Percentiles rank a stretch among this genome's conserved stretches.
Conservation (phyloP, 1,140 invertebrate species). For the Sitobion miscanthi region DNA sequence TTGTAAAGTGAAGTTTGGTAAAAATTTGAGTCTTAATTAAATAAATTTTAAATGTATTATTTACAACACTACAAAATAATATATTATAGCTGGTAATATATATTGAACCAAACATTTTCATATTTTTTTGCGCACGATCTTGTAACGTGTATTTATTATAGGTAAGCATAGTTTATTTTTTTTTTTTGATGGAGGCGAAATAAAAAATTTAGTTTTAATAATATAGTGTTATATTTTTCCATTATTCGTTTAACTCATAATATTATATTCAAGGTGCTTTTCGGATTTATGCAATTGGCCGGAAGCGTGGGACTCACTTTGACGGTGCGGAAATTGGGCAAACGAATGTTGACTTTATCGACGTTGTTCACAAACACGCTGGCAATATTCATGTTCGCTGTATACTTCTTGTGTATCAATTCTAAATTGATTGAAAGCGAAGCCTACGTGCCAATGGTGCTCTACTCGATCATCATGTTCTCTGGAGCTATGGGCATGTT, state of each 20-base stretch:
- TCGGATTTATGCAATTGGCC: slow-evolving; percentile 17
- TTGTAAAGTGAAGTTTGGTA: neutral
- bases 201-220: neutral
- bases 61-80: neutral
- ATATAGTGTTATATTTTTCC: neutral
- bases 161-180: neutral
- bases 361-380: neutral
- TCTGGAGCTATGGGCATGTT: slow-evolving; percentile 58
- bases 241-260: neutral
- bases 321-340: slow-evolving; percentile 15
- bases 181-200: neutral
- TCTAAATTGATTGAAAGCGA: neutral
- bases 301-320: neutral
- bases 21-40: neutral
- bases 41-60: neutral
- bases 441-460: neutral
- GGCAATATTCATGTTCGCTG: slow-evolving; percentile 24
- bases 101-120: too few relatives aligned
- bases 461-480: slow-evolving; percentile 25
- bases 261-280: slow-evolving; percentile 2
- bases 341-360: slow-evolving; percentile 30
- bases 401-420: neutral
- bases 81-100: too few relatives aligned
- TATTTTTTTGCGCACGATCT: too few relatives aligned
- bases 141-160: neutral